These are phyloP conservation scores for Phalangium opilio DNA, from an alignment of 2,888 invertebrate genomes.

Conservation along the genomic window DNA sequence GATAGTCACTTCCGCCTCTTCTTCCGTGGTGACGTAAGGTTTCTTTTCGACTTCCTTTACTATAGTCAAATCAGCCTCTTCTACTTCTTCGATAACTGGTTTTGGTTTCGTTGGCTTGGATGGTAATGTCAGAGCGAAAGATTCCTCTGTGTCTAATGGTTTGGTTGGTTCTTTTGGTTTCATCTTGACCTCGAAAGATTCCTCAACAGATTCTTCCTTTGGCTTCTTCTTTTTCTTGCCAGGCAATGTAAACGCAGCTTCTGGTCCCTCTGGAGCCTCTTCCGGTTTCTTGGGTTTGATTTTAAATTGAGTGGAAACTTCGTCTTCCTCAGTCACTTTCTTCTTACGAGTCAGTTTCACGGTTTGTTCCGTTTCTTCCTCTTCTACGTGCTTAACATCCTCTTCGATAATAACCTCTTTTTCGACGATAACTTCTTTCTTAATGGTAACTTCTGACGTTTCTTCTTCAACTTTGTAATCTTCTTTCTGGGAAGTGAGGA, in stretches of 20 bases:
- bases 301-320: conserved; percentile 6
- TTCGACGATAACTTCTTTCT: conserved; percentile 29
- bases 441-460: conserved; percentile 23
- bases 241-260: conserved; percentile 51
- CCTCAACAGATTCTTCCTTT: conserved; percentile 33
- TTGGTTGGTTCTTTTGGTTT: conserved; percentile 40
- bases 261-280: conserved; percentile 22
- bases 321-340: neutral
- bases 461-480: conserved; percentile 9
- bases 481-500: neutral
- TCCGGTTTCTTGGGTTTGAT: conserved; percentile 18
- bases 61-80: conserved; percentile 1
- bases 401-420: conserved; percentile 22
- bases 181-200: conserved; percentile 18
- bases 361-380: neutral
- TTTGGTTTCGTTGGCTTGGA: conserved; percentile 25
- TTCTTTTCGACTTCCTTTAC: conserved; percentile 3
- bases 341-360: conserved; percentile 1
- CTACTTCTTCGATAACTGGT: conserved; percentile 3
- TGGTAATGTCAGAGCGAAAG: neutral
- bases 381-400: neutral
- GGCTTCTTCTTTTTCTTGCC: conserved; percentile 32
- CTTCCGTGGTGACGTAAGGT: conserved; percentile 8
- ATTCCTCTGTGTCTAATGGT: conserved; percentile 27
- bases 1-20: conserved; percentile 22